These are phyloP conservation scores for Julus scandinavius DNA, from an alignment of 2,888 invertebrate species.

Conservation along the genomic window DNA sequence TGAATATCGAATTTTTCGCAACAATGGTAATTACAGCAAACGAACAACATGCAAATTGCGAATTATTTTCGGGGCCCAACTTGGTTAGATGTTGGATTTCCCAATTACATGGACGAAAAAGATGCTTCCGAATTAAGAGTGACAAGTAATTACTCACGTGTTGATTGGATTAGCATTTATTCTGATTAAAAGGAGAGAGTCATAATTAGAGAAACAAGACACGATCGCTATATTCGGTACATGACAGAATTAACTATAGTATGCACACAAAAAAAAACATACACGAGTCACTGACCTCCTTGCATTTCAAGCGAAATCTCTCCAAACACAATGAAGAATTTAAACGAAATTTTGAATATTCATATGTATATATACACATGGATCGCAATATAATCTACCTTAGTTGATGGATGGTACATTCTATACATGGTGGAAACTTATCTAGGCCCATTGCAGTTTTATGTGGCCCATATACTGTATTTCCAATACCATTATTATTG, in stretches of 20 bases:
- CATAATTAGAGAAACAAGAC: not conserved
- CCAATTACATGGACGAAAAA: not conserved
- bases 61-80: not conserved
- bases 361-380: too few species aligned
- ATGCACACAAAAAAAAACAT: not conserved
- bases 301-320: too few species aligned
- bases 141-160: slow-evolving; percentile 29
- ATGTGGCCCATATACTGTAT: too few species aligned
- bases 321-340: too few species aligned
- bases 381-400: too few species aligned
- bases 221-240: not conserved
- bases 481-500: too few species aligned
- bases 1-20: not conserved
- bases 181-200: slow-evolving; percentile 12
- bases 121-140: not conserved
- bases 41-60: not conserved
- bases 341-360: too few species aligned
- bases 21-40: not conserved
- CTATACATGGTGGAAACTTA: too few species aligned
- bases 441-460: too few species aligned
- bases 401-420: too few species aligned
- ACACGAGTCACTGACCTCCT: too few species aligned
- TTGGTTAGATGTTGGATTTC: not conserved
- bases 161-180: slow-evolving; percentile 38
- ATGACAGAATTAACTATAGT: not conserved